Evolutionary conservation across 1,140 invertebrate species (phyloP), one percentile per base, ranked within the genome.

Genomic region (Thereuonema tuberculata): DNA sequence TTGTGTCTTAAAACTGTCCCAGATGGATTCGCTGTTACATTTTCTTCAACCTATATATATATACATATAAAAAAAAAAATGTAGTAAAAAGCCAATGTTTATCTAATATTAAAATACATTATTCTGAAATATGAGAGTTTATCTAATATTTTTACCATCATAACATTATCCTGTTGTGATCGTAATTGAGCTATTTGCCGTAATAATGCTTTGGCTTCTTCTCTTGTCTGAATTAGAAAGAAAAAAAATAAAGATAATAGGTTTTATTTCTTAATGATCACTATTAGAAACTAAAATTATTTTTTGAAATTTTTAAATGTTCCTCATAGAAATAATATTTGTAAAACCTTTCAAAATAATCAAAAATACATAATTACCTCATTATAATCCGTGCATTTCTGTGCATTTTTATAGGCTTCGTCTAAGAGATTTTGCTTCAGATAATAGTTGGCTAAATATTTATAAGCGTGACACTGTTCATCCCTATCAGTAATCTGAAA

Each of bases 381-480:
- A 50, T 73, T 84, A 71, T 84, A 86, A 66, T 91, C 84, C 49
- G 94, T 77, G 73, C 93, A 97, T 70, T 93, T 94, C 68, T 95
- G 90, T 0, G 93, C 93, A 73, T 89, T 95, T 65, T 84, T 82
- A 67, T 89, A 86, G 0, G 93, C 92, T 60, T 86, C 82, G 68
- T 97, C 91, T 43, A 93, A 78, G 79, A 84, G 66, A 25, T 70
- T 68, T 64, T 83, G 83, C 58, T 84, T 84, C 49, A 94, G 78
- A 72, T 93, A 86, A 74, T 92, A 92, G 68, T 91, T 88, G 0
- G 93, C 91, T 28, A 98, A 77, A 71, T 89, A 97, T 67, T 86
- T 84, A 67, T 91, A 89, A 0, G 92, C 91, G 65, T 84, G 81
- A 66, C 86, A 87, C 48, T 89, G 76, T 68, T 88, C 86, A 52